phyloP scores from a whole-genome alignment of 2,797 vertebrate species.

The Ambastaia sidthimunki region DNA sequence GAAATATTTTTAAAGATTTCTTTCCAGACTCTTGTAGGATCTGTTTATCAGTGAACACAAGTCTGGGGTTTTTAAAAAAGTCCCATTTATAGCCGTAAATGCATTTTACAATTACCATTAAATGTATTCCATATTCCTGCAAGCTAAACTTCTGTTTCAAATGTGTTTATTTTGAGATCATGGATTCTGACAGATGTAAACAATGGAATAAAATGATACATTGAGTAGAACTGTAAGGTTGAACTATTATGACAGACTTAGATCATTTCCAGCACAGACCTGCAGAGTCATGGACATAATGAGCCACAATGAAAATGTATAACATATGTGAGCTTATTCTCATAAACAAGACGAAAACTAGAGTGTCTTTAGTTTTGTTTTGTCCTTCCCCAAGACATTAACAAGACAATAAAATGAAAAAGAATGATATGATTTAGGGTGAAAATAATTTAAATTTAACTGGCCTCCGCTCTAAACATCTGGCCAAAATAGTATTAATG shows the following conservation, averaged over 20 bases:
- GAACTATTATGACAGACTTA: conserved; percentile 8
- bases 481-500: too few relatives aligned
- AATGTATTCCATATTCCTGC: background rate
- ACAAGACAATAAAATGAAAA: background rate
- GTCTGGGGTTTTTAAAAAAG: background rate
- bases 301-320: conserved; percentile 4
- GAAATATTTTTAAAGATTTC: background rate
- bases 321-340: conserved; percentile 5
- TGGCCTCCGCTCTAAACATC: too few relatives aligned
- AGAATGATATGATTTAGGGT: background rate
- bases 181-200: background rate
- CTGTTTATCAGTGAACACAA: background rate
- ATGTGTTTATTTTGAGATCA: conserved; percentile 11
- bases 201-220: background rate
- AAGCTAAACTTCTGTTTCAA: background rate
- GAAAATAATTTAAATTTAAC: background rate
- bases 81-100: background rate
- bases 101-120: background rate
- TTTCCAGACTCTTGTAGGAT: too few relatives aligned
- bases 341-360: background rate
- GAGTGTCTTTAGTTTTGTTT: background rate
- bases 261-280: conserved; percentile 7
- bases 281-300: background rate
- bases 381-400: background rate
- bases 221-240: background rate